These are phyloP conservation scores for Paramisgurnus dabryanus DNA, from an alignment of 2,113 vertebrate genomes.

Conservation along the genomic window DNA sequence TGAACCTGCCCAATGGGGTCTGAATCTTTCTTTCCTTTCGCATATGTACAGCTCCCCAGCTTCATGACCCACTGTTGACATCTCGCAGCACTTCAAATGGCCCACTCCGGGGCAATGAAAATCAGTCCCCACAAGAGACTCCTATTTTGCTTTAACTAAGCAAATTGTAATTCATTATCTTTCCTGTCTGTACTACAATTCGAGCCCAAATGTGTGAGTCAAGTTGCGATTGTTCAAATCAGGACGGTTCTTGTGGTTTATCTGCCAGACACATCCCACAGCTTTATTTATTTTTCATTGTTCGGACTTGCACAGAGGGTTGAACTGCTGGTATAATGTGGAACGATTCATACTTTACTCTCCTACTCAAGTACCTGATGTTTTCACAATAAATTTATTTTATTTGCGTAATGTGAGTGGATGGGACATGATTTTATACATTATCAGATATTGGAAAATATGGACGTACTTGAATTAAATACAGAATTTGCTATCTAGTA, in stretches of 20 bases:
- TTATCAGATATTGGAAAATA: too few relatives aligned
- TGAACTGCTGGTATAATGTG: neutral
- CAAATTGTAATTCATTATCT: slow-evolving; percentile 36
- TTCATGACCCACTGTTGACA: slow-evolving; percentile 65
- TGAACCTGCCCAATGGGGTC: slow-evolving; percentile 89
- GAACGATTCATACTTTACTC: neutral
- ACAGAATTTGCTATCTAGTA: neutral
- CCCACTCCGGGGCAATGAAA: slow-evolving; percentile 65
- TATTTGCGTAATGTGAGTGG: too few relatives aligned
- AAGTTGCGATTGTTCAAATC: slow-evolving; percentile 41
- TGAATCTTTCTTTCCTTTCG: slow-evolving; percentile 67
- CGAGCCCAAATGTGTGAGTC: slow-evolving; percentile 64
- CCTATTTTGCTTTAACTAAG: slow-evolving; percentile 57
- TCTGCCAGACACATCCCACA: slow-evolving; percentile 48
- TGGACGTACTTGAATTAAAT: too few relatives aligned
- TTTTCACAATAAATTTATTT: neutral
- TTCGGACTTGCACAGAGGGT: slow-evolving; percentile 33
- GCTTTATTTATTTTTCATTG: slow-evolving; percentile 54
- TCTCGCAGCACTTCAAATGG: slow-evolving; percentile 65
- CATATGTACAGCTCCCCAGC: slow-evolving; percentile 56
- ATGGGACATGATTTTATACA: too few relatives aligned
- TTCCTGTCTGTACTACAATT: slow-evolving; percentile 51
- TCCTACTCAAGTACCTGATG: neutral
- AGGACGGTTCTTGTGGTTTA: slow-evolving; percentile 63
- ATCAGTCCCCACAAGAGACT: slow-evolving; percentile 65